A percentile compares a stretch with the other conserved stretches of the same genome.
Evolutionary conservation across 2,797 vertebrate species (phyloP).

Genomic region (Periophthalmus magnuspinnatus): DNA sequence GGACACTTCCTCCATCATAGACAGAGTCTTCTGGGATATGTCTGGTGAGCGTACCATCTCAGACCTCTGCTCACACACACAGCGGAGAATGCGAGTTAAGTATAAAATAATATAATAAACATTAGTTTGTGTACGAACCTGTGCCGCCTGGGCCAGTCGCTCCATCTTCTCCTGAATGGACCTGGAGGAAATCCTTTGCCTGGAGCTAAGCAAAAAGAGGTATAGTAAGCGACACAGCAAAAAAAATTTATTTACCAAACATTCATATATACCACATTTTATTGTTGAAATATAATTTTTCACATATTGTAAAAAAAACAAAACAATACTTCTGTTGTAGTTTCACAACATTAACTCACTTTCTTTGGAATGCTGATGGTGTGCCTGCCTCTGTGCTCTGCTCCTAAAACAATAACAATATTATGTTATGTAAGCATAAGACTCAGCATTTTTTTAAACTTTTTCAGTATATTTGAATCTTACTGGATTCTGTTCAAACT

Average conservation of each 20-base stretch:
- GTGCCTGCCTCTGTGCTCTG: slow-evolving; percentile 63
- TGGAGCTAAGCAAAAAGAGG: slow-evolving; percentile 70
- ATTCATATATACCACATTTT: background rate
- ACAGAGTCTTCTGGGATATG: slow-evolving; percentile 73
- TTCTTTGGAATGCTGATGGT: slow-evolving; percentile 71
- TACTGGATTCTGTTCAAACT: slow-evolving; percentile 66
- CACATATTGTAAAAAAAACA: no score
- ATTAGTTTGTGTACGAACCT: slow-evolving; percentile 70
- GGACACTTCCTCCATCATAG: slow-evolving; percentile 83
- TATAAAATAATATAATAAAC: background rate
- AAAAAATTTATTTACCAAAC: background rate
- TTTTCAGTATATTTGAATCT: slow-evolving; percentile 25
- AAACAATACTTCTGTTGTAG: background rate
- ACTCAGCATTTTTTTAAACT: background rate
- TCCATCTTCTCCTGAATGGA: slow-evolving; percentile 90
- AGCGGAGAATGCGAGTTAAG: background rate
- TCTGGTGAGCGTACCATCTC: slow-evolving; percentile 70
- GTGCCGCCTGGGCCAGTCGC: slow-evolving; percentile 84
- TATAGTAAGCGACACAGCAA: background rate
- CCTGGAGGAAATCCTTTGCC: slow-evolving; percentile 82
- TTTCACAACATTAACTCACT: slow-evolving; percentile 57
- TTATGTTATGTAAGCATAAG: background rate
- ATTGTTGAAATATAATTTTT: background rate
- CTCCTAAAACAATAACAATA: slow-evolving; percentile 44
- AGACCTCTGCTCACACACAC: slow-evolving; percentile 75